Base-by-base conservation (phyloP, 2,888 invertebrate species). In the Phortica okadai region DNA sequence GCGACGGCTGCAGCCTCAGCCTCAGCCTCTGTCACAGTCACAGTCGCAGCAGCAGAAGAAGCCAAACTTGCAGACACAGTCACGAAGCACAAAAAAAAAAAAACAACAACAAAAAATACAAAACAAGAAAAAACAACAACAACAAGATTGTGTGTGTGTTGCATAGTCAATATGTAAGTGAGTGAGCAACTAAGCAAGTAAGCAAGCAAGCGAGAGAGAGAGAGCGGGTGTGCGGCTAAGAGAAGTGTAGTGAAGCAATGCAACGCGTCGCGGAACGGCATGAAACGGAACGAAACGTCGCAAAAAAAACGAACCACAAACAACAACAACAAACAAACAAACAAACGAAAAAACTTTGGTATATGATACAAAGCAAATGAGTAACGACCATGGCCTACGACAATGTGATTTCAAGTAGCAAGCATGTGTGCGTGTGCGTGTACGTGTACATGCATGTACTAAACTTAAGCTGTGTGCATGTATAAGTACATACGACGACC, bases 361-460 rank as follows among this genome's bases (percentile, higher is more conserved):
- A 45, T 21, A 11, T 45, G 21, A 77, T 79, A 77, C 80, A 81
- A 79, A 78, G 75, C 81, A 77, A 80, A 85, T 85, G 85, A 82
- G 82, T 81, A 83, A 85, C 83, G 84, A 83, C 84, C 89, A 88
- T 89, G 88, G 88, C 89, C 89, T 89, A 88, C 86, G 89, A 79
- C 84, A 89, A 89, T 84, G 82, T 83, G 82, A 85, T 88, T 87
- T 84, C 79, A 80, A 84, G 82, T 89, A 84, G 69, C 50, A 16
- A 56, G 70, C 74, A 62, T 76, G 54, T 56, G 16, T 74, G 41
- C 75, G 64, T 64, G 59, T 74, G 14, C 62, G 25, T 75, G 25
- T 50, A n/a, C 25, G 41, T 69, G 6, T 74, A 78, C 8, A 8
- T 50, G 50, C 50, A 50, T 50, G 50, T 50, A 50, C 10, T 62